Evolutionary conservation across 2,113 vertebrate species (phyloP).

Genomic region (Pluvianellus socialis): DNA sequence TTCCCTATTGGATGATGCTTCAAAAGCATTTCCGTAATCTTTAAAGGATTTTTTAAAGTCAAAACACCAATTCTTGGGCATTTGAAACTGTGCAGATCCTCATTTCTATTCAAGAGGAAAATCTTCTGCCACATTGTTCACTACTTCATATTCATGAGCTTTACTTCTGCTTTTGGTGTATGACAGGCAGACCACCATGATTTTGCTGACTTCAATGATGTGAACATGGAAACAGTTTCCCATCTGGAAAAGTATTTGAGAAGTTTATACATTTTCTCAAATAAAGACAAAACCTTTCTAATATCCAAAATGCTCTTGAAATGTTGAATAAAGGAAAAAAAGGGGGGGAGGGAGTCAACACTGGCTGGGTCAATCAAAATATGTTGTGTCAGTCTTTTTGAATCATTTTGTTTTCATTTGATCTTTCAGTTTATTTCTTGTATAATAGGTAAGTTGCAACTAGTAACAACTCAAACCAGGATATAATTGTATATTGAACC

Average conservation of each 20-base stretch:
- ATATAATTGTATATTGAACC: background rate
- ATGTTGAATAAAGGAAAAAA: background rate
- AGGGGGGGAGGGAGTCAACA: accelerated
- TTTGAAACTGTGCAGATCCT: background rate
- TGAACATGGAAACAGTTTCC: background rate
- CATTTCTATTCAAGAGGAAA: background rate
- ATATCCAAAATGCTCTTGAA: background rate
- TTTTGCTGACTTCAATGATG: background rate
- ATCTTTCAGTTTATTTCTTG: background rate
- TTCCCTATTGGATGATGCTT: background rate
- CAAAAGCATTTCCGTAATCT: background rate
- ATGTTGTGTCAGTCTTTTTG: background rate
- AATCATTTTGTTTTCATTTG: background rate
- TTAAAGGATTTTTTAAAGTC: background rate
- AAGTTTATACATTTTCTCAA: background rate
- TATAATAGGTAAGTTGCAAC: background rate
- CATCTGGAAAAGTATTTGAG: background rate
- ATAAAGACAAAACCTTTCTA: background rate
- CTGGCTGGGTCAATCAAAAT: background rate
- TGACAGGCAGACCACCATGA: background rate
- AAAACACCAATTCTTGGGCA: background rate
- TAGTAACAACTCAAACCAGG: background rate
- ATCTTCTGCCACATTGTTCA: background rate
- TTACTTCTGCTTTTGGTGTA: background rate
- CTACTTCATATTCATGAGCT: background rate